A percentile compares a stretch with the other conserved stretches of the same genome.
Evolutionary conservation across 2,888 invertebrate species (phyloP).

Genomic region (Chymomyza amoena): DNA sequence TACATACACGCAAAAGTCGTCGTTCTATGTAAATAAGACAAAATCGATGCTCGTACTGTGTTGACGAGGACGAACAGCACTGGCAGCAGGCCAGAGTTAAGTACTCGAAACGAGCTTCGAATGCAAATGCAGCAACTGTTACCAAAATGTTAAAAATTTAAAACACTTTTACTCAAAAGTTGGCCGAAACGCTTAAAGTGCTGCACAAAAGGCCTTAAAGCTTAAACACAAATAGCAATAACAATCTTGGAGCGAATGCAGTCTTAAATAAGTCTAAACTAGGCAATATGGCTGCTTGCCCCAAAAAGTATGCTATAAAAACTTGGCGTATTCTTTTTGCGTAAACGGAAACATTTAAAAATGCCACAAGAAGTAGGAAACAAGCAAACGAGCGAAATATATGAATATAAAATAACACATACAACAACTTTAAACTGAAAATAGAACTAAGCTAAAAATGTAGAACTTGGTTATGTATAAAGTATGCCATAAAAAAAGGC

Average conservation of each 20-base stretch:
- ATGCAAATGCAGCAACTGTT: neutral
- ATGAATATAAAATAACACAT: too few species aligned
- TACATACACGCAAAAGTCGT: slow-evolving; percentile 41
- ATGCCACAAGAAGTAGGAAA: too few species aligned
- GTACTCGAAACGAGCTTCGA: neutral
- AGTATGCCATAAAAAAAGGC: too few species aligned
- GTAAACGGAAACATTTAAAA: too few species aligned
- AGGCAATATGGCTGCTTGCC: neutral
- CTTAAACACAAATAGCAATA: neutral
- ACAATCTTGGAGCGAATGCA: too few species aligned
- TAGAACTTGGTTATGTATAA: too few species aligned
- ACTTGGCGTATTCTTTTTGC: too few species aligned
- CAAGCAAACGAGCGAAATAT: too few species aligned
- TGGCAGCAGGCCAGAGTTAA: slow-evolving; percentile 4
- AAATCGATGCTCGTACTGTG: slow-evolving; percentile 55
- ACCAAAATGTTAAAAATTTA: neutral
- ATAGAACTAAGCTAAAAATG: too few species aligned
- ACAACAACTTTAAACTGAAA: too few species aligned
- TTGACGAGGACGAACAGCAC: slow-evolving; percentile 26
- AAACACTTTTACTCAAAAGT: neutral
- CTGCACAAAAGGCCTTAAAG: neutral
- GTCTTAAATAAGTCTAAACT: too few species aligned
- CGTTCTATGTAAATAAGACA: slow-evolving; percentile 42
- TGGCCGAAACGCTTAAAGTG: neutral
- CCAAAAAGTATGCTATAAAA: slow-evolving; percentile 18